phyloP scores from a whole-genome alignment of 2,797 vertebrate genomes.

The Rhynchonycteris naso region DNA sequence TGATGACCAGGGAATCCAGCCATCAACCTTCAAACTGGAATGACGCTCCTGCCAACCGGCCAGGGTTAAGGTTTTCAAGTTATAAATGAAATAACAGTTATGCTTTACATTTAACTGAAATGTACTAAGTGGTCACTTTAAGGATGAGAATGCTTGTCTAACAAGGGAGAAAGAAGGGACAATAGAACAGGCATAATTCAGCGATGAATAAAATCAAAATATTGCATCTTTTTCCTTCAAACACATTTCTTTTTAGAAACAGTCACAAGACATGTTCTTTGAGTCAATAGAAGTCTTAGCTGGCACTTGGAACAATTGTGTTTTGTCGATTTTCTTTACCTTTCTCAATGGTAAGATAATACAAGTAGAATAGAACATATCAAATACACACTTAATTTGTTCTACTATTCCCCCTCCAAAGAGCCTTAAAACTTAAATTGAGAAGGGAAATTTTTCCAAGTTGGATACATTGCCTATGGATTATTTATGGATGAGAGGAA shows the following conservation, averaged over 20 bases:
- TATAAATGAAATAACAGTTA: background rate
- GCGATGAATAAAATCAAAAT: background rate
- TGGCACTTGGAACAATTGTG: background rate
- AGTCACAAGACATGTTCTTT: background rate
- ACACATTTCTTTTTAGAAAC: slow-evolving; percentile 1
- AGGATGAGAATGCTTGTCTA: background rate
- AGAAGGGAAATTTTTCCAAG: background rate
- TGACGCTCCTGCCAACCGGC: too few species aligned
- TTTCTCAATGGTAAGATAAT: background rate
- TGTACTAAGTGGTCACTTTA: background rate
- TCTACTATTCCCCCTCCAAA: background rate
- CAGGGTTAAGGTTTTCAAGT: background rate
- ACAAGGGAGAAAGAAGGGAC: background rate
- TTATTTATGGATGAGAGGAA: background rate
- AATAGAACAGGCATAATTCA: background rate
- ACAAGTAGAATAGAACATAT: background rate
- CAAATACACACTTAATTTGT: background rate
- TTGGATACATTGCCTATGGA: background rate
- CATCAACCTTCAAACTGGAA: too few species aligned
- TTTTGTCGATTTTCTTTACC: background rate
- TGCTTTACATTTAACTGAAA: background rate
- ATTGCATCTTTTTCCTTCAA: background rate
- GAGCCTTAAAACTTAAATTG: background rate
- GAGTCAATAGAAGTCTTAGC: background rate
- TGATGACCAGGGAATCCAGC: too few species aligned